A percentile compares a stretch with the other conserved stretches of the same genome.
These are phyloP conservation scores for Drosophila bipectinata DNA, from an alignment of 1,140 invertebrate species.

Conservation along the genomic window DNA sequence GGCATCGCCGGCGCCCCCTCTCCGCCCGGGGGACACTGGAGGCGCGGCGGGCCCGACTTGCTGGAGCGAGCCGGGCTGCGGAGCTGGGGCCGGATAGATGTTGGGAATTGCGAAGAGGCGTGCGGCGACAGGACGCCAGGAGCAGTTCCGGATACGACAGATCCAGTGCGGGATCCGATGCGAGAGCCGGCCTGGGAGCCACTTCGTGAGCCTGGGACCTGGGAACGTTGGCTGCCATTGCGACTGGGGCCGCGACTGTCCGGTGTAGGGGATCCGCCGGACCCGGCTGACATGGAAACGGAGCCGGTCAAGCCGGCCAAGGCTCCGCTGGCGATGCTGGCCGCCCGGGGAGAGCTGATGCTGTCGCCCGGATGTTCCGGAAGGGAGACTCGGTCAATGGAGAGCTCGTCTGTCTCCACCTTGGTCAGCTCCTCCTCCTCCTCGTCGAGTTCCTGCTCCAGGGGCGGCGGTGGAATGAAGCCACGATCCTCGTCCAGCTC, in stretches of 20 bases:
- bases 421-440: conserved; percentile 70
- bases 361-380: conserved; percentile 53
- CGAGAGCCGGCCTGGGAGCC: conserved; percentile 43
- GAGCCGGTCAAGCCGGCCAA: conserved; percentile 58
- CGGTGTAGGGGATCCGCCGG: conserved; percentile 40
- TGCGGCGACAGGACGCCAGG: conserved; percentile 57
- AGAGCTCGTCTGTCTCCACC: conserved; percentile 66
- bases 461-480: conserved; percentile 65
- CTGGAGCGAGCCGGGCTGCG: conserved; percentile 56
- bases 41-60: conserved; percentile 62
- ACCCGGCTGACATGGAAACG: conserved; percentile 34
- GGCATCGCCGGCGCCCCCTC: conserved; percentile 77
- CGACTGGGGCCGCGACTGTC: conserved; percentile 72
- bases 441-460: conserved; percentile 29
- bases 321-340: conserved; percentile 68
- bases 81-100: conserved; percentile 38
- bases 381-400: conserved; percentile 68
- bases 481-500: conserved; percentile 67
- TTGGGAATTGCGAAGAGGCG: conserved; percentile 59
- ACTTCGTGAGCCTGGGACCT: conserved; percentile 38
- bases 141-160: conserved; percentile 43
- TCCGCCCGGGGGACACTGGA: conserved; percentile 70
- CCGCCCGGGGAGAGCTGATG: conserved; percentile 63
- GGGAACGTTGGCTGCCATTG: conserved; percentile 64
- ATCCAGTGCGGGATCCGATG: conserved; percentile 55